Percentiles rank a stretch among this genome's conserved stretches.
phyloP scores from a whole-genome alignment of 2,888 invertebrate species.

The Hydropsyche betteni region DNA sequence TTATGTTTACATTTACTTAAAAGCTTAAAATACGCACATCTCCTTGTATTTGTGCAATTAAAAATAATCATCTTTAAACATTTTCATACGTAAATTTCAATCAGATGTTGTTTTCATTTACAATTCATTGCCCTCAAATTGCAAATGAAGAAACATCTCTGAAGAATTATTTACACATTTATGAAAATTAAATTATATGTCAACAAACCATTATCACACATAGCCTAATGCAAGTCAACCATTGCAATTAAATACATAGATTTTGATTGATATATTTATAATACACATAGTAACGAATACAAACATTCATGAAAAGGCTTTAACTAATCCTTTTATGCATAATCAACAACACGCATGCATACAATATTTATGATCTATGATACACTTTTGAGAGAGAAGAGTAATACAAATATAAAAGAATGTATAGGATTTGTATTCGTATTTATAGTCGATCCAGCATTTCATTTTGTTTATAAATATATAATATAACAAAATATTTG shows the following conservation, averaged over 20 bases:
- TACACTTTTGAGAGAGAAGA: too few relatives aligned
- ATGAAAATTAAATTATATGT: neutral
- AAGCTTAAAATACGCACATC: conserved; percentile 8
- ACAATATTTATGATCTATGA: too few relatives aligned
- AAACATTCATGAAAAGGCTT: neutral
- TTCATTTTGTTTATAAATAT: conserved; percentile 4
- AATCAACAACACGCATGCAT: too few relatives aligned
- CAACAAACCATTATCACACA: too few relatives aligned
- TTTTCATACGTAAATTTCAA: neutral
- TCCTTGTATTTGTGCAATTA: conserved; percentile 34
- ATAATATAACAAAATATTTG: neutral
- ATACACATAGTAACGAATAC: too few relatives aligned
- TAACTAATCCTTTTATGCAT: neutral
- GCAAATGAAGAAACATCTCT: conserved; percentile 31
- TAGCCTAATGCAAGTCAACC: neutral
- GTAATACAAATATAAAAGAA: conserved; percentile 8
- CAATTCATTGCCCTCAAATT: conserved; percentile 50
- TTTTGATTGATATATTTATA: too few relatives aligned
- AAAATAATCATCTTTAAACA: conserved; percentile 17
- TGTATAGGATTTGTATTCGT: conserved; percentile 30
- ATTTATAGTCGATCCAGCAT: conserved; percentile 51
- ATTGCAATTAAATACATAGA: too few relatives aligned
- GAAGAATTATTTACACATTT: conserved; percentile 3
- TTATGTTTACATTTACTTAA: conserved; percentile 6
- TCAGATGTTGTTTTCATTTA: conserved; percentile 31